phyloP scores from a whole-genome alignment of 2,113 vertebrate species.

The Chamaetylas fuelleborni region DNA sequence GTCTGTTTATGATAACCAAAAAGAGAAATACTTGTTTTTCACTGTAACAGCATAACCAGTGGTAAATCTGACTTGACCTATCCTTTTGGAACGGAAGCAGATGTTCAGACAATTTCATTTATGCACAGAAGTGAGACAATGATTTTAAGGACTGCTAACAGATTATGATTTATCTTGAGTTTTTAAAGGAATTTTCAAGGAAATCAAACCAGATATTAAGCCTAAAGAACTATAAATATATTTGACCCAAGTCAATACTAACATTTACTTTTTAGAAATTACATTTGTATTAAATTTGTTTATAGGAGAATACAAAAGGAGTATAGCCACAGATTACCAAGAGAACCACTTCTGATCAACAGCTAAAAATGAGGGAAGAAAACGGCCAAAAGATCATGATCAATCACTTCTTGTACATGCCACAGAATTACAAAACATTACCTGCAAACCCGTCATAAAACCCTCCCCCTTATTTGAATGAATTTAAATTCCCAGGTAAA shows the following conservation, averaged over 20 bases:
- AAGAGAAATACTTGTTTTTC: neutral
- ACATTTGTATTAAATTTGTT: neutral
- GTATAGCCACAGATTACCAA: constrained; percentile 43
- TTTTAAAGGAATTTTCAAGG: neutral
- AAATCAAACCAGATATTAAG: neutral
- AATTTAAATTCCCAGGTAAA: constrained; percentile 54
- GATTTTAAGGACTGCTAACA: neutral
- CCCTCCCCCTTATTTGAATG: neutral
- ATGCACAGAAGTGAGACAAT: neutral
- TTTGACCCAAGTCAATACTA: neutral
- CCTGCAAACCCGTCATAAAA: neutral
- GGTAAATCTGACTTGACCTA: neutral
- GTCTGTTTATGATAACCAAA: neutral
- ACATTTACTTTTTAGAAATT: neutral
- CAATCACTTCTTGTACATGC: neutral
- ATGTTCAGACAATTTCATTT: neutral
- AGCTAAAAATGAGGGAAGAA: neutral
- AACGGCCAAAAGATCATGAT: neutral
- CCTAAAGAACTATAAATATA: neutral
- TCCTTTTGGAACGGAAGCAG: neutral
- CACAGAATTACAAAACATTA: neutral
- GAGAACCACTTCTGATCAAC: neutral
- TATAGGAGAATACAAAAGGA: neutral
- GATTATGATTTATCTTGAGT: neutral
- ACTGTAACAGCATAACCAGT: neutral